Conservation (phyloP, 1,140 invertebrate genomes). For the Lysiphlebus fabarum region DNA sequence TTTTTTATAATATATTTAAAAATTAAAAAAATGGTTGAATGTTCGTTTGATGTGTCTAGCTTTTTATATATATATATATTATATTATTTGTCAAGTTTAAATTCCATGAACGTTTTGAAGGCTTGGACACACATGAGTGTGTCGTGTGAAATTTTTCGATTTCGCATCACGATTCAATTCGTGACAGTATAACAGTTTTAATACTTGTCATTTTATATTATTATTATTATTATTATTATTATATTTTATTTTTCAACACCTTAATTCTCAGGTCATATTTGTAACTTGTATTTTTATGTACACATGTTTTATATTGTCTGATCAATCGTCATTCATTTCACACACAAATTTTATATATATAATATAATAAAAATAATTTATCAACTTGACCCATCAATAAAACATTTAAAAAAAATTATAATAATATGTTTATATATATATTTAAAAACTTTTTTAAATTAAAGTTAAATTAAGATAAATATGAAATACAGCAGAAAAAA, state of each 20-base stretch:
- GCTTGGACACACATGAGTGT: background rate
- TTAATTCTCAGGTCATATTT: too few relatives aligned
- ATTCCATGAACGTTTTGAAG: slow-evolving; percentile 14
- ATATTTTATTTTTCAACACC: background rate
- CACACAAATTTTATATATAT: background rate
- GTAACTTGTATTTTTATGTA: background rate
- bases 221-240: background rate
- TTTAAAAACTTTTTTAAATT: too few relatives aligned
- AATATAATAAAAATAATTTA: too few relatives aligned
- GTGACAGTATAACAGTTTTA: slow-evolving; percentile 17
- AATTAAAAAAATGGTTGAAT: too few relatives aligned
- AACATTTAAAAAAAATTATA: too few relatives aligned
- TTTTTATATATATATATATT: background rate
- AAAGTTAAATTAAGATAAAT: too few relatives aligned
- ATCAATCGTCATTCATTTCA: slow-evolving; percentile 13
- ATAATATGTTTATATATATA: too few relatives aligned
- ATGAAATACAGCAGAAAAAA: too few relatives aligned
- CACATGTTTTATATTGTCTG: slow-evolving; percentile 10
- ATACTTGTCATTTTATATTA: too few relatives aligned
- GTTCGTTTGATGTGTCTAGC: too few relatives aligned
- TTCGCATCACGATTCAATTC: slow-evolving; percentile 22
- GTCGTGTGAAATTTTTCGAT: slow-evolving; percentile 6
- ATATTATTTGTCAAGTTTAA: background rate
- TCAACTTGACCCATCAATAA: too few relatives aligned
- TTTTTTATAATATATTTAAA: too few relatives aligned